Base-by-base conservation (phyloP, 2,113 vertebrate genomes). In the Hippocampus barbouri region DNA sequence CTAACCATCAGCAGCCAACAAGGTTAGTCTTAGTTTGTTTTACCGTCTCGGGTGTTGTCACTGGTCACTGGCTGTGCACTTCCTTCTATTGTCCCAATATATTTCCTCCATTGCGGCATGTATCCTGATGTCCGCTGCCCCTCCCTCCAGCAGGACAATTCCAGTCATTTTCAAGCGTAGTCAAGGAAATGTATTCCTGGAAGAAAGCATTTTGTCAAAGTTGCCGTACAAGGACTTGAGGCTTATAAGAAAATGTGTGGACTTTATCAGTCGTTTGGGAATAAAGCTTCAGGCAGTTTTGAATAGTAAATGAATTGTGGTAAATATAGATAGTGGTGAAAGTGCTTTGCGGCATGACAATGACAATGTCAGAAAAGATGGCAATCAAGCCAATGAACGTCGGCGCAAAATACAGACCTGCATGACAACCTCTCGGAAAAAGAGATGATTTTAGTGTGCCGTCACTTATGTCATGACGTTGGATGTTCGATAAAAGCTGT, bases 1-100 rank as follows among this genome's bases (percentile, higher is more conserved):
- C 69, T 43, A 61, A 41, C 53, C 21, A 65, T 6, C 47, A 41
- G 51, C 62, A 30, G 45, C 18, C n/a, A 11, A 30, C 45, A 54
- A 70, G 56, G 74, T 74, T 57, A n/a, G 43, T 20, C 8, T 66
- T 25, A 25, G 64, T 78, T 74, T 69, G 61, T 74, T 56, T 66
- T 47, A 75, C 61, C 23, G 80, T 81, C 73, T 82, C 69, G 81
- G 87, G 83, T 82, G 84, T 86, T 84, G 43, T 45, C 43, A 45
- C 30, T 34, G 30, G 85, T 87, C 84, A 40, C 74, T 7, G 57
- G 56, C 62, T 70, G 23, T 40, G 78, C 63, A 78, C 77, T 86
- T 89, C 85, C 82, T 83, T 65, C 78, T 45, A 77, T 86, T 88
- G 85, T 87, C 74, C 63, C 59, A 73, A 64, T 59, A 74, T 40